Base-by-base conservation (phyloP, 1,140 invertebrate species). In the Lineus longissimus region DNA sequence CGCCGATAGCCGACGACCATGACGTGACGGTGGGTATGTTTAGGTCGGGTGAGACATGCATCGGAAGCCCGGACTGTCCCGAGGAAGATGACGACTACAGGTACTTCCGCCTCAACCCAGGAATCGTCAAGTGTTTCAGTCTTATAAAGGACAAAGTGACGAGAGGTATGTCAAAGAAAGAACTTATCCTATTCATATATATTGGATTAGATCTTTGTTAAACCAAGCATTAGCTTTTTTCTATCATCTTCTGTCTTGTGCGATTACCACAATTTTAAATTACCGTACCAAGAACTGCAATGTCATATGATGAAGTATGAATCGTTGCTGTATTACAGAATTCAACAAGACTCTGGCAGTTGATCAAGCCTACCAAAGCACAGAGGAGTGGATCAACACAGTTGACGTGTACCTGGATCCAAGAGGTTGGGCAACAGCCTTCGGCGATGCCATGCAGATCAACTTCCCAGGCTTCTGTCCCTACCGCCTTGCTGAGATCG, bases 81-180 rank as follows among this genome's bases (percentile, higher is more conserved):
- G n/a, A n/a, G n/a, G n/a, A n/a, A 17, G 64, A 70, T 23, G 43
- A 60, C 2, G 59, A 54, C 0, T 64, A 55, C 40, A 57, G 67
- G 19, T 70, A 70, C 47, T 51, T 72, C 36, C 63, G 68, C 11
- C 43, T 72, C 13, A 33, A 62, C 22, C 66, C 68, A 1, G 45
- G 43, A 11, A 63, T 72, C 15, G 61, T 59, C 2, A 47, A 61
- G 33, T 72, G 71, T 47, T 70, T 65, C n/a, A 65, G 64, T 17
- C 59, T 36, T 15, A 36, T 36, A 15, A 36, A 36, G 15, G 15
- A 36, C 6, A 4, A 36, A 15, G 33, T 36, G 4, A 36, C 4
- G 33, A 36, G 15, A 36, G 33, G 33, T 36, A 36, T 36, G 33
- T n/a, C n/a, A n/a, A n/a, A n/a, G n/a, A n/a, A n/a, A n/a, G n/a